Base-by-base conservation (phyloP, 1,140 invertebrate species). In the Harpegnathos saltator region DNA sequence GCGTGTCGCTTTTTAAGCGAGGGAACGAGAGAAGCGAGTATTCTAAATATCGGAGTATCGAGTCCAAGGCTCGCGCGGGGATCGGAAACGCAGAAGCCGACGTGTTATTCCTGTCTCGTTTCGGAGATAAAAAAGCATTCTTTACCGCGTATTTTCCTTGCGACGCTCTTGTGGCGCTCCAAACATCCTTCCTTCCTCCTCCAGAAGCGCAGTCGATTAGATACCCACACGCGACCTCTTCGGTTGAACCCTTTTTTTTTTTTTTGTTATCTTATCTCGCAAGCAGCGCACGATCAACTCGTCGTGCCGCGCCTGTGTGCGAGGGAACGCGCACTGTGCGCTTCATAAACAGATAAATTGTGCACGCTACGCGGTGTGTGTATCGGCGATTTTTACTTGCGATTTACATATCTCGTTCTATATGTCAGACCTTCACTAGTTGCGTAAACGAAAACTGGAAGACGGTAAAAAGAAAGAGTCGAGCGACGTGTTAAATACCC, bases 401-500 rank as follows among this genome's bases (percentile, higher is more conserved):
- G 15, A 44, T 80, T 59, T 44, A 14, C 65, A 71, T 69, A 56
- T 69, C 24, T 22, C 22, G 52, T 69, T 17, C 75, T 22, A 56
- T 19, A 71, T 44, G 52, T 44, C 22, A 11, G 17, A 52, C 52
- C 65, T 71, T 71, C 65, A 59, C 75, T 80, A 58, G 52, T 80
- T 80, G 75, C 38, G 82, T 48, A 82, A 69, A 89, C 80, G 73
- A 85, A 87, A 89, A 81, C 74, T 83, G 69, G 81, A 66, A 75
- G 78, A 88, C 68, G 68, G 48, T 85, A 82, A 74, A 62, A 69
- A 75, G 62, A 83, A 61, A 83, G 52, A 78, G 38, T 62, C 56
- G 29, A 44, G 54, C 63, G 59, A 75, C 14, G 72, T n/a, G n/a
- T 69, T 73, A 78, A 83, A 86, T 61, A 62, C 80, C 85, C 58